A percentile compares a stretch with the other conserved stretches of the same genome.
Evolutionary conservation across 2,888 invertebrate genomes (phyloP).

Genomic region (Parelbella ahira): DNA sequence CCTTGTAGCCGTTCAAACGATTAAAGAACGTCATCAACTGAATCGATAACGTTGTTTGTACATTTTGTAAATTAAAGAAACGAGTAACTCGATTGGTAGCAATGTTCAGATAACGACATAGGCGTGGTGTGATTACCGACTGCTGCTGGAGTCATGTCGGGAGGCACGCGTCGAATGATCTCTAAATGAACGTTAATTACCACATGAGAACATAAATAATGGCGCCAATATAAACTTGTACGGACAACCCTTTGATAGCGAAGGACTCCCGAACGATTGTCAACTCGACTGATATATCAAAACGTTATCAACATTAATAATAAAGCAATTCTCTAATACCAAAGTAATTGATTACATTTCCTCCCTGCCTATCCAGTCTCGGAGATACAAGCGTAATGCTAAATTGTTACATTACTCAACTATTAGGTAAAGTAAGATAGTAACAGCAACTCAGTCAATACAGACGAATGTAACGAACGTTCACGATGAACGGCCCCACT

Average conservation of each 20-base stretch:
- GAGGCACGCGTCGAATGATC: conserved; percentile 55
- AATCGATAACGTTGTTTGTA: conserved; percentile 4
- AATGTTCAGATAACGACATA: conserved; percentile 34
- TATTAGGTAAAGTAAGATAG: too few relatives aligned
- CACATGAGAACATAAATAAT: conserved; percentile 49
- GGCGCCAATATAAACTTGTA: conserved; percentile 43
- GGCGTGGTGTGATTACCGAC: conserved; percentile 37
- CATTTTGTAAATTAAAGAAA: not conserved
- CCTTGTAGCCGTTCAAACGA: not conserved
- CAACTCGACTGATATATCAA: conserved; percentile 32
- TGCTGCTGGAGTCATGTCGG: conserved; percentile 46
- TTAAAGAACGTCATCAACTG: not conserved
- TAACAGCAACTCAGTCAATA: too few relatives aligned
- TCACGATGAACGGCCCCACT: too few relatives aligned
- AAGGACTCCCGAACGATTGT: conserved; percentile 45
- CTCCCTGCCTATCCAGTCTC: too few relatives aligned
- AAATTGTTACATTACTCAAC: too few relatives aligned
- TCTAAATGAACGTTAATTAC: conserved; percentile 67
- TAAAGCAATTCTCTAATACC: too few relatives aligned
- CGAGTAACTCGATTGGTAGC: conserved; percentile 17
- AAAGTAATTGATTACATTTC: too few relatives aligned
- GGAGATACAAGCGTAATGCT: too few relatives aligned
- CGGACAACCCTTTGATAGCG: conserved; percentile 53
- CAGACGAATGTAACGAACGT: too few relatives aligned
- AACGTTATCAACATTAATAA: conserved; percentile 37